Conservation (phyloP, 2,888 invertebrate genomes). For the Cantharis rustica region DNA sequence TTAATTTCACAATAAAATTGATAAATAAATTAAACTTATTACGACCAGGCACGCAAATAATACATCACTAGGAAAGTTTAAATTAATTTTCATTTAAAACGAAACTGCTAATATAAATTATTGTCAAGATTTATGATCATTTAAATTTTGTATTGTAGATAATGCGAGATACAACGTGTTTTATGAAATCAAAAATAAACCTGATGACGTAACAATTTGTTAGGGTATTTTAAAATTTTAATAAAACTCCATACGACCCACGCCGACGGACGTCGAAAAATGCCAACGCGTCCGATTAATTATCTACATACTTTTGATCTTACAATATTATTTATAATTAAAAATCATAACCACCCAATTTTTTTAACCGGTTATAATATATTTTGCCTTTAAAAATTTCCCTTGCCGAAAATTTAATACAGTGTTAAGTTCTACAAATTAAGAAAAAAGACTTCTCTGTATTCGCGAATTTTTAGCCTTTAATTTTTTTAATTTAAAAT, state of each 20-base stretch:
- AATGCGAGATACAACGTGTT: background rate
- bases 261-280: background rate
- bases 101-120: conserved; percentile 1
- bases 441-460: too few relatives aligned
- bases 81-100: conserved; percentile 2
- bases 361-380: too few relatives aligned
- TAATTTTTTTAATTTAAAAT: too few relatives aligned
- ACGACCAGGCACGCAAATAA: background rate
- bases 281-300: background rate
- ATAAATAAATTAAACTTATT: conserved; percentile 2
- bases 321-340: background rate
- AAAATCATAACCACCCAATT: background rate
- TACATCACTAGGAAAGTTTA: background rate
- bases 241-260: background rate
- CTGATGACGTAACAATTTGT: background rate
- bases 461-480: too few relatives aligned
- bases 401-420: too few relatives aligned
- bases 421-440: too few relatives aligned
- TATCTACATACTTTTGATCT: background rate
- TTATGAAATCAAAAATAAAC: background rate
- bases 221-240: background rate
- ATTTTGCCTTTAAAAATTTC: background rate
- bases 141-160: background rate
- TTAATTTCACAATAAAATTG: background rate
- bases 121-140: conserved; percentile 2